phyloP scores from a whole-genome alignment of 1,140 invertebrate species.

The Akabosia matsudoensis region DNA sequence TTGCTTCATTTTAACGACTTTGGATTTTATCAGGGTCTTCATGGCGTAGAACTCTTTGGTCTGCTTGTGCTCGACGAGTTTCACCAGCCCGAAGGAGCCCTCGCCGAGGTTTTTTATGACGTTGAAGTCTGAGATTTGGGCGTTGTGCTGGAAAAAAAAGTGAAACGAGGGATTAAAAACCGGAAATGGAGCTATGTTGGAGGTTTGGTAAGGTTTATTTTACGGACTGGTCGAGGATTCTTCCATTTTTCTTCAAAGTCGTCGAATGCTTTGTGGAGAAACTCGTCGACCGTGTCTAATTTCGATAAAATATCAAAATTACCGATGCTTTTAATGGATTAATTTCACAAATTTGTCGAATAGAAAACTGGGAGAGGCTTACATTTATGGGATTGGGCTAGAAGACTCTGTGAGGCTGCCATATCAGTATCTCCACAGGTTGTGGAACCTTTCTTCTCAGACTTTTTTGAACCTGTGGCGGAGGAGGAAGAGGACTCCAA shows the following conservation, averaged over 20 bases:
- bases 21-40: conserved; percentile 85
- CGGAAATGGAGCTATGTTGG: no score
- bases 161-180: conserved; percentile 34
- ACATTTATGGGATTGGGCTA: no score
- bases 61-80: conserved; percentile 98
- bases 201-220: background rate
- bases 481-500: background rate
- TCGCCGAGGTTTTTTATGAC: conserved; percentile 97
- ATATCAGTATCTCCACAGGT: no score
- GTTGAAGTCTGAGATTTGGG: conserved; percentile 93
- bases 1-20: conserved; percentile 79
- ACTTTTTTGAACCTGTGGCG: background rate
- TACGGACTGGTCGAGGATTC: conserved; percentile 62
- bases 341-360: background rate
- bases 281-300: conserved; percentile 81
- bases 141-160: conserved; percentile 63
- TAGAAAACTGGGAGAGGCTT: background rate
- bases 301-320: conserved; percentile 1
- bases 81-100: conserved; percentile 96
- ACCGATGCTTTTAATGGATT: background rate
- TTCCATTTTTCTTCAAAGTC: conserved; percentile 99
- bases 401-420: no score
- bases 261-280: conserved; percentile 94
- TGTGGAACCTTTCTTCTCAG: no score
- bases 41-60: conserved; percentile 72